Evolutionary conservation across 2,113 vertebrate species (phyloP).

Genomic region (Elgaria multicarinata): DNA sequence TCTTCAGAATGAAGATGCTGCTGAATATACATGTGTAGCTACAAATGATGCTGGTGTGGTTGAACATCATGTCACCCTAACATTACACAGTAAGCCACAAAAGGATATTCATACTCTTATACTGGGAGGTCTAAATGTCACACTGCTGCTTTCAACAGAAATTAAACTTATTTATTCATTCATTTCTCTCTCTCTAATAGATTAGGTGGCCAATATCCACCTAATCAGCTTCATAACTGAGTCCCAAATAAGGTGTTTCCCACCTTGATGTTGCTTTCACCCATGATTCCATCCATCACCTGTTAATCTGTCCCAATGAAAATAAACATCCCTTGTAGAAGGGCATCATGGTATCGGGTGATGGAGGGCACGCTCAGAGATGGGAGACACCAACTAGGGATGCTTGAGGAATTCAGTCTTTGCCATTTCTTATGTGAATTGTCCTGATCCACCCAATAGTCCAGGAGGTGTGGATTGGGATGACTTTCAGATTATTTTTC

Average conservation of each 20-base stretch:
- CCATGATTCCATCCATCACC: neutral
- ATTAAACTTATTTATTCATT: neutral
- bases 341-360: neutral
- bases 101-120: neutral
- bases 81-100: slow-evolving; percentile 88
- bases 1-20: slow-evolving; percentile 91
- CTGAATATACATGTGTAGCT: slow-evolving; percentile 93
- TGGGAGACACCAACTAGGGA: too few relatives aligned
- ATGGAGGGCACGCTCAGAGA: neutral
- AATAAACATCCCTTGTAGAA: neutral
- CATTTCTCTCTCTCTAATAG: neutral
- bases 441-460: neutral
- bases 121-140: neutral
- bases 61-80: slow-evolving; percentile 88
- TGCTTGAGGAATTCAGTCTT: neutral
- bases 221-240: neutral
- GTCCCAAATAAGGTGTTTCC: neutral
- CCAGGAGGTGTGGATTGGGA: neutral
- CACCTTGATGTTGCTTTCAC: neutral
- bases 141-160: neutral
- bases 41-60: slow-evolving; percentile 91
- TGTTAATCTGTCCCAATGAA: neutral
- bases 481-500: neutral
- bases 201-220: too few relatives aligned
- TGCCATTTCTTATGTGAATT: neutral